Conservation (phyloP, 2,113 vertebrate genomes). For the Benitochromis conjunctus region DNA sequence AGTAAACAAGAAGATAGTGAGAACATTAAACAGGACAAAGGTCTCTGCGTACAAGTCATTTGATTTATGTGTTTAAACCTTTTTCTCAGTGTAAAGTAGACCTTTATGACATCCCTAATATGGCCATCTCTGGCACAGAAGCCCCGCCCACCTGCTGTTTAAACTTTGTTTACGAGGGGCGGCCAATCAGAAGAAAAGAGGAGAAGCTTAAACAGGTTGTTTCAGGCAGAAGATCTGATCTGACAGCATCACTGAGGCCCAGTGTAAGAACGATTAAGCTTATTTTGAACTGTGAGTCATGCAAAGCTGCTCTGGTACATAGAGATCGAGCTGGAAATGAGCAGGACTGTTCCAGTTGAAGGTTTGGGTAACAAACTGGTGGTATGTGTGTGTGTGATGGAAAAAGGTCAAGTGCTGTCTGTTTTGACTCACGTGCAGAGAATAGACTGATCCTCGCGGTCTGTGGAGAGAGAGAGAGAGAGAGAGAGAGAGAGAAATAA, state of each 20-base stretch:
- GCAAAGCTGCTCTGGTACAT: background rate
- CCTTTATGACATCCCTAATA: background rate
- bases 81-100: background rate
- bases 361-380: background rate
- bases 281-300: background rate
- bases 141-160: background rate
- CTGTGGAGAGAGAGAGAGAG: slow-evolving; percentile 28
- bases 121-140: rapidly evolving
- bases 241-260: background rate
- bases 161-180: rapidly evolving
- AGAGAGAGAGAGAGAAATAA: background rate
- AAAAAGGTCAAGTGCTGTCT: background rate
- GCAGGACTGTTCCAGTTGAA: background rate
- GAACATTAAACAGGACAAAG: background rate
- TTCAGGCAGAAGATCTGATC: background rate
- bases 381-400: background rate
- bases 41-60: rapidly evolving
- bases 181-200: background rate
- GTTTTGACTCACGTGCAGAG: slow-evolving; percentile 73
- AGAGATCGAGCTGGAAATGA: background rate
- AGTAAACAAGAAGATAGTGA: background rate
- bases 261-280: background rate
- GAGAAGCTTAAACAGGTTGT: background rate
- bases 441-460: slow-evolving; percentile 75
- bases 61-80: background rate